Evolutionary conservation across 2,888 invertebrate species (phyloP), one percentile per base, ranked within the genome.

Genomic region (Tigriopus californicus): DNA sequence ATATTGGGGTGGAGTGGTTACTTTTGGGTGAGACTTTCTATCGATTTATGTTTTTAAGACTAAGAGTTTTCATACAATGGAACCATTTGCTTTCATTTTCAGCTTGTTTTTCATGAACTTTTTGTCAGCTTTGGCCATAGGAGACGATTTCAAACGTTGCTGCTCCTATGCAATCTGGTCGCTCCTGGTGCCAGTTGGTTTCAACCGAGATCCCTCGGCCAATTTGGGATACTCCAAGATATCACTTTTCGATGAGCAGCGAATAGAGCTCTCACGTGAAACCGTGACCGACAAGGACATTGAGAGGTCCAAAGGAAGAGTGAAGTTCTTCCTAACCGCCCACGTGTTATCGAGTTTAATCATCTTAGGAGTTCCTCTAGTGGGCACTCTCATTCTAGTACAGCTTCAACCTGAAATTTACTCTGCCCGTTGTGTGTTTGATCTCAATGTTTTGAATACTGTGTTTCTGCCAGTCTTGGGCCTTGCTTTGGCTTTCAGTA

Each of bases 81-180:
- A n/a, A n/a, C n/a, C n/a, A n/a, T n/a, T n/a, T 33, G 33, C 3
- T 33, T 8, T 8, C 8, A 33, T 33, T 33, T 33, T 33, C 33
- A 33, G 15, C 22, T 44, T 56, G 10, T 56, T 56, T 33, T 56
- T 56, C 56, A 24, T 56, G 13, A 56, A 56, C n/a, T 20, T 56
- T 20, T 15, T 56, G 20, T 20, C 42, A 24, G 56, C 46, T 11
- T 11, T 56, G 15, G 22, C 18, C 22, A 56, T 56, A 2, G 46
- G 56, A 3, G 56, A 56, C 25, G 56, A 44, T 12, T 56, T 56
- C 44, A 22, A 41, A 1, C 4, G 56, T 15, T 46, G 56, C 20
- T 41, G 18, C 6, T 20, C 33, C 1, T 56, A 56, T 46, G 56
- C 22, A 15, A 22, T 56, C 8, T 56, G 56, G 56, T 42, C 42